Conservation (phyloP, 2,888 invertebrate species). For the Ennomos erosarius region DNA sequence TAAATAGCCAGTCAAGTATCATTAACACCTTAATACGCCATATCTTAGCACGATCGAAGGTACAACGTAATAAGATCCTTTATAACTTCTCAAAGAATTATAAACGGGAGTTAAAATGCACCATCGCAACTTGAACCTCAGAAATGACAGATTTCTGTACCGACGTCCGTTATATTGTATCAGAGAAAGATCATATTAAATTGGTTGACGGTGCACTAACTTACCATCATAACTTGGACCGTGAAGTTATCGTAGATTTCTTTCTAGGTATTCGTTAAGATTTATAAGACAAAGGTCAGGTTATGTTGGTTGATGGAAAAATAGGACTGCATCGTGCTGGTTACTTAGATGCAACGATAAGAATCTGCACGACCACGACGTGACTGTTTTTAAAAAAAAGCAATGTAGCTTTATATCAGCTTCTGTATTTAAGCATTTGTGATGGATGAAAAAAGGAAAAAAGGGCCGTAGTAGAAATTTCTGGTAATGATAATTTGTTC, state of each 20-base stretch:
- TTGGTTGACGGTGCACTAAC: constrained; percentile 10
- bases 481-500: too few species aligned
- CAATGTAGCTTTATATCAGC: constrained; percentile 11
- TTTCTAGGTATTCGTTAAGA: constrained; percentile 5
- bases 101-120: constrained; percentile 7
- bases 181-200: constrained; percentile 23
- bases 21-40: not conserved
- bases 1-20: too few species aligned
- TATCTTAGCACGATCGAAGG: not conserved
- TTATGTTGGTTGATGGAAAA: constrained; percentile 44
- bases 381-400: constrained; percentile 30
- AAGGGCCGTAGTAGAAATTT: too few species aligned
- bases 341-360: constrained; percentile 64
- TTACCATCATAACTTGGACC: constrained; percentile 26
- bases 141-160: constrained; percentile 2
- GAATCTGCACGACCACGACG: constrained; percentile 69
- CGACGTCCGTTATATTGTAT: constrained; percentile 1
- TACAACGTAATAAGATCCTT: constrained; percentile 2
- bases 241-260: constrained; percentile 2
- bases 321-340: constrained; percentile 63
- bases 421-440: too few species aligned
- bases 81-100: constrained; percentile 8
- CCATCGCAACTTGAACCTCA: constrained; percentile 27
- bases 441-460: too few species aligned
- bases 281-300: constrained; percentile 14